These are phyloP conservation scores for Muscidifurax raptorellus DNA, from an alignment of 1,140 invertebrate species.

Conservation along the genomic window DNA sequence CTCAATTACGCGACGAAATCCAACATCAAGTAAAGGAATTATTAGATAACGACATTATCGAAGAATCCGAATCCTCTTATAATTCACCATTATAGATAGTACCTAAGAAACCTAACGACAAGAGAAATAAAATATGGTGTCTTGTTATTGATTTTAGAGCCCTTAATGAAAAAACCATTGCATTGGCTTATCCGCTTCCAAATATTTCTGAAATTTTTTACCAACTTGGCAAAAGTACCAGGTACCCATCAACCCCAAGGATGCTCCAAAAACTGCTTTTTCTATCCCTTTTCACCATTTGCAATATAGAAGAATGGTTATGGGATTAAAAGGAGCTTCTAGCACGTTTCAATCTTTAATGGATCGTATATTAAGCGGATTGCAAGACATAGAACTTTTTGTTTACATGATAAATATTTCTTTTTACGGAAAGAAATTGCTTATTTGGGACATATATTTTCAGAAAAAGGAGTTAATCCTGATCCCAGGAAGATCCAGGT, in stretches of 20 bases:
- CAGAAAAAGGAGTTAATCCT: no score
- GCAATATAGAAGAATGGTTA: constrained; percentile 3
- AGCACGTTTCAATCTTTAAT: constrained; percentile 67
- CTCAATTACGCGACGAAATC: neutral
- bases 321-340: constrained; percentile 61
- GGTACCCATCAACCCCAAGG: constrained; percentile 65
- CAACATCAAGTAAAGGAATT: constrained; percentile 55
- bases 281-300: constrained; percentile 47
- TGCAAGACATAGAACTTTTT: constrained; percentile 17
- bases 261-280: constrained; percentile 71
- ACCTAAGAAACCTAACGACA: constrained; percentile 55
- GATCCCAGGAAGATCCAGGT: no score
- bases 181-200: neutral
- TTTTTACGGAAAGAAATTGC: no score
- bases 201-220: constrained; percentile 9
- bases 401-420: neutral
- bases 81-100: constrained; percentile 58
- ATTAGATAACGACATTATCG: constrained; percentile 57
- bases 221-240: constrained; percentile 64
- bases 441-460: no score
- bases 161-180: constrained; percentile 35
- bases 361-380: constrained; percentile 64
- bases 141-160: constrained; percentile 52
- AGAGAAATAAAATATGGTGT: constrained; percentile 54
- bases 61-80: constrained; percentile 56